phyloP scores from a whole-genome alignment of 30 jellyfish, hydroid and myxozoan genomes.

The Phacellophora camtschatica region DNA sequence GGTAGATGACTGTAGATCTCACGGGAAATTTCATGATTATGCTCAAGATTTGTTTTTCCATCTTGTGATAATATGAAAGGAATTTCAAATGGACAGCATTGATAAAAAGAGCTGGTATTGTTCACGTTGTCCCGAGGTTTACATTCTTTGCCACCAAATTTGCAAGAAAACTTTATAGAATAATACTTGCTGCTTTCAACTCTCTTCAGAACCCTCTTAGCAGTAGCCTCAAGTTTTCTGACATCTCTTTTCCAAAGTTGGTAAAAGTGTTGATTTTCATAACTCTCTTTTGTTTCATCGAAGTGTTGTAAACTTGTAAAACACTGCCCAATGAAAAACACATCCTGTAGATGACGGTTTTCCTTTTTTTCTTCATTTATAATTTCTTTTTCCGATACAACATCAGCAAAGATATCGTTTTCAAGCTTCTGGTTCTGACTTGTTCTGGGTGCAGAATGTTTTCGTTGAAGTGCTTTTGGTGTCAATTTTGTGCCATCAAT shows the following conservation, averaged over 20 bases:
- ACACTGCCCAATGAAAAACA: slow-evolving; percentile 13
- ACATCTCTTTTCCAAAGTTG: slow-evolving; percentile 21
- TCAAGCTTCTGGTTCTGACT: neutral
- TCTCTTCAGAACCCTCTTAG: slow-evolving; percentile 39
- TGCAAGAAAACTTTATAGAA: slow-evolving; percentile 15
- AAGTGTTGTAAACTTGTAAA: neutral
- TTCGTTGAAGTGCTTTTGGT: neutral
- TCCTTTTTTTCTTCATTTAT: neutral
- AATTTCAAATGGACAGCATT: slow-evolving; percentile 33
- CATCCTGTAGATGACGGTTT: neutral
- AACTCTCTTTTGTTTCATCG: neutral
- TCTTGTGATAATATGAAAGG: slow-evolving; percentile 1
- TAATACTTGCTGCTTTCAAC: slow-evolving; percentile 10
- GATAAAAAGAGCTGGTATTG: slow-evolving; percentile 17
- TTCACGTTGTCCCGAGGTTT: neutral
- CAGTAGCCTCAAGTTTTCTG: slow-evolving; percentile 18
- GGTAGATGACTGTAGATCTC: slow-evolving; percentile 39
- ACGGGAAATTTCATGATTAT: slow-evolving; percentile 8
- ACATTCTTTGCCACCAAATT: slow-evolving; percentile 38
- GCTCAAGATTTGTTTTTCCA: slow-evolving; percentile 3
- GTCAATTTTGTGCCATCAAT: neutral
- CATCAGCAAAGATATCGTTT: neutral
- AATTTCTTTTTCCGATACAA: neutral
- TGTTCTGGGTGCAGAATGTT: neutral
- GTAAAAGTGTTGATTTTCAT: neutral